These are phyloP conservation scores for Lepilemur ruficaudatus DNA, from an alignment of 2,797 vertebrate genomes.

Conservation along the genomic window DNA sequence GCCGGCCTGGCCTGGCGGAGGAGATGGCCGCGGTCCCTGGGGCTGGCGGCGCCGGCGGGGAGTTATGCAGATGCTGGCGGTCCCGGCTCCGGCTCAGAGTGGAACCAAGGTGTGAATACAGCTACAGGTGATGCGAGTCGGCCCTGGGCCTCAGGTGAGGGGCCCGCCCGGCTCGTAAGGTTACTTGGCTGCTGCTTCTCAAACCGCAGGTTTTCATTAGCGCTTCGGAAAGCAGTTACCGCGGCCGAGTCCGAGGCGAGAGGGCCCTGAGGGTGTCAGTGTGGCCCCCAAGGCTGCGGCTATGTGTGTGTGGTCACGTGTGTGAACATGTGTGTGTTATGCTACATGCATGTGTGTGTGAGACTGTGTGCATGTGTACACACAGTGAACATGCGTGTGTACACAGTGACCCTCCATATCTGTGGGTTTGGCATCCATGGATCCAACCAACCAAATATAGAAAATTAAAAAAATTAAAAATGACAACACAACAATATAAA, in stretches of 20 bases:
- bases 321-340: neutral
- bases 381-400: fast-evolving
- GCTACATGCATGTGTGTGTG: neutral
- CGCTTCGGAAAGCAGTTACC: fast-evolving
- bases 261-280: neutral
- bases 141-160: neutral
- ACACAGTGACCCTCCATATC: neutral
- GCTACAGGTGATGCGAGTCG: neutral
- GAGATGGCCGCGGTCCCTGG: neutral
- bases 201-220: fast-evolving
- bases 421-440: neutral
- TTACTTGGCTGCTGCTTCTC: fast-evolving
- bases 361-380: fast-evolving
- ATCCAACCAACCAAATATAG: neutral
- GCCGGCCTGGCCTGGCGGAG: neutral
- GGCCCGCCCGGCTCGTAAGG: fast-evolving
- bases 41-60: neutral
- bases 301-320: neutral
- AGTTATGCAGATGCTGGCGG: neutral
- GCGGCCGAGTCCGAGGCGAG: fast-evolving
- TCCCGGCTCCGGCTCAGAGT: neutral
- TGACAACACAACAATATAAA: neutral
- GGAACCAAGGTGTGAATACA: neutral
- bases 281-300: too few species aligned
- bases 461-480: neutral